Evolutionary conservation across 1,140 invertebrate genomes (phyloP).

Genomic region (Cephus cinctus): DNA sequence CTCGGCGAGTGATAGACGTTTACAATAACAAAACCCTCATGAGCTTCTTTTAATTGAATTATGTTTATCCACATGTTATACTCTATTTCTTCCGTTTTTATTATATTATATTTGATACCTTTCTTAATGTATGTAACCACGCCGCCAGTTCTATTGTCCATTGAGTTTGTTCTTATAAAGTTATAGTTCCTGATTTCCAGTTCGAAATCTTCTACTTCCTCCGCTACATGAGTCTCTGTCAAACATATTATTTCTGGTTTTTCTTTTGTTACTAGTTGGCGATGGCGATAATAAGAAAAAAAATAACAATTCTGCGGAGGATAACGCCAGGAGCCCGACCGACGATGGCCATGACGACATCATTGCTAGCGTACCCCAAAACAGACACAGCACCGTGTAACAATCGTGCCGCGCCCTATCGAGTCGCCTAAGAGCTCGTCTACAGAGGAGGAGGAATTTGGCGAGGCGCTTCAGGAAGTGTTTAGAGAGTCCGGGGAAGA

Average conservation of each 20-base stretch:
- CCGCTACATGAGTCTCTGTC: constrained; percentile 9
- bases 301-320: too few species aligned
- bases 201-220: constrained; percentile 3
- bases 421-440: too few species aligned
- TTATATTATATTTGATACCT: not conserved
- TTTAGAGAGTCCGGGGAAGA: too few species aligned
- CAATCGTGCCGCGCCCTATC: too few species aligned
- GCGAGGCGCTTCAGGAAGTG: too few species aligned
- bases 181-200: constrained; percentile 3
- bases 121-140: constrained; percentile 6
- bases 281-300: too few species aligned
- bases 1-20: constrained; percentile 1
- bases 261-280: not conserved
- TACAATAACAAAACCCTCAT: not conserved
- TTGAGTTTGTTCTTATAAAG: not conserved
- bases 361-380: too few species aligned
- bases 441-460: too few species aligned
- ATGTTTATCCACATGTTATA: not conserved
- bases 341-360: too few species aligned
- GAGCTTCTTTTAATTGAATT: not conserved
- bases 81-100: too few species aligned
- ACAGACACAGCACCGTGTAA: too few species aligned
- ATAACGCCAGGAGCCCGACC: too few species aligned
- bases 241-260: constrained; percentile 13
- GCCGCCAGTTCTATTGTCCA: constrained; percentile 4